Base-by-base conservation (phyloP, 2,113 vertebrate genomes). In the Aleadryas rufinucha region DNA sequence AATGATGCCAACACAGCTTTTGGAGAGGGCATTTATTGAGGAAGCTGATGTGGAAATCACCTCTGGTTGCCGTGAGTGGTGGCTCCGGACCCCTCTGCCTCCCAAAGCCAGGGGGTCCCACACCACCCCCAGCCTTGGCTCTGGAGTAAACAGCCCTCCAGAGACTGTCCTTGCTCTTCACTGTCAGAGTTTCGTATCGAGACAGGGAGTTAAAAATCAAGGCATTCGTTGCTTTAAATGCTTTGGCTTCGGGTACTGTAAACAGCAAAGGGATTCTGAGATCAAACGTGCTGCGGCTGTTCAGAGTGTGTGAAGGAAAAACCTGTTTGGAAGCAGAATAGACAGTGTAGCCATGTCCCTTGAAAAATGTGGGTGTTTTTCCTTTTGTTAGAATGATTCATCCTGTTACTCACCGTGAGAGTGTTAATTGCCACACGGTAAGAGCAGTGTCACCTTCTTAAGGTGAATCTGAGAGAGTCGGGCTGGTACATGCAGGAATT, bases 31-130 rank as follows among this genome's bases (percentile, higher is more conserved):
- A 2, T 47, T 47, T 45, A 3, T 14, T 37, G 60, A 69, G 50
- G 54, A 37, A 37, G 50, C 6, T 1, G 2, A 10, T 2, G 6
- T 54, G 69, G n/a, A 41, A 82, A 37, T n/a, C 7, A 1, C 17
- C 22, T n/a, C 27, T 3, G 6, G 26, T 31, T 54, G 74, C 31
- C 39, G 16, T 5, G 27, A 26, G 47, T 0, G 1, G 23, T 16
- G 0, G 20, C 35, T 74, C 17, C 0, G 1, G 33, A 30, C 33
- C 5, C 8, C 0, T 0, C n/a, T 49, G 42, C 21, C 11, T 52
- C 23, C 75, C 37, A 24, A 3, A 42, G 22, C 26, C 2, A 6
- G 24, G 35, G 22, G 15, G 6, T 42, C 30, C 45, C 7, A 3
- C 2, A 3, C 7, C 7, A 4, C 8, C 16, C 28, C 6, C 27